phyloP scores from a whole-genome alignment of 2,113 vertebrate genomes.

The Trichomycterus rosablanca region DNA sequence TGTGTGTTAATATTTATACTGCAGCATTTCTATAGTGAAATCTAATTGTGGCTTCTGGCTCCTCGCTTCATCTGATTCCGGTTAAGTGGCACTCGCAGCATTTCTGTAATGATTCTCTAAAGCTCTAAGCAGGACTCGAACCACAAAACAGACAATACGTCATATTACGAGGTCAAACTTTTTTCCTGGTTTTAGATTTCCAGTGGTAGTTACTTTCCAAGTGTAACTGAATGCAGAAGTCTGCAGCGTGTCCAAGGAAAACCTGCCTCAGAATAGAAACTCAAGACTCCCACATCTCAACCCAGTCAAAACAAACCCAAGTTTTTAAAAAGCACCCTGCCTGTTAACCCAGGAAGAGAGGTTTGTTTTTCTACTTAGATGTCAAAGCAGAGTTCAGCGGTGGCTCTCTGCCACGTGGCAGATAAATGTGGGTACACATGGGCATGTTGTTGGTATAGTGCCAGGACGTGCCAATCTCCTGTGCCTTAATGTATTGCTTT shows the following conservation, averaged over 20 bases:
- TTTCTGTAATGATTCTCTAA: neutral
- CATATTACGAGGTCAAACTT: neutral
- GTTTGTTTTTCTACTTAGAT: conserved; percentile 18
- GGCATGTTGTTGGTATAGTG: conserved; percentile 5
- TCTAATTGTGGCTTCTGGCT: no score
- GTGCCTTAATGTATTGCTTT: conserved; percentile 22
- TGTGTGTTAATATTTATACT: no score
- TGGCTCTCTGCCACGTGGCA: no score
- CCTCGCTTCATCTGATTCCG: no score
- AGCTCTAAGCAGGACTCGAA: neutral
- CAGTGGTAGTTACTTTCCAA: neutral
- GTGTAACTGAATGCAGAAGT: neutral
- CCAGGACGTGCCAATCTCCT: neutral
- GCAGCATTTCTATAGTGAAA: no score
- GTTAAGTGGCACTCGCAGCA: no score
- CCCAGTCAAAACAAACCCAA: conserved; percentile 28
- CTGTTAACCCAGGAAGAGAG: neutral
- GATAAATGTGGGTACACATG: conserved; percentile 15
- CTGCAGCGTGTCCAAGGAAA: neutral
- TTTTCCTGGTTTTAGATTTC: neutral
- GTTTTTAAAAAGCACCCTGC: neutral
- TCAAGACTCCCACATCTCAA: neutral
- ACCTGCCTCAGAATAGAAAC: conserved; percentile 2
- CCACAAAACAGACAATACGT: conserved; percentile 4
- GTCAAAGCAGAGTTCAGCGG: neutral